Evolutionary conservation across 2,888 invertebrate genomes (phyloP).

Genomic region (Lithophane leautieri): DNA sequence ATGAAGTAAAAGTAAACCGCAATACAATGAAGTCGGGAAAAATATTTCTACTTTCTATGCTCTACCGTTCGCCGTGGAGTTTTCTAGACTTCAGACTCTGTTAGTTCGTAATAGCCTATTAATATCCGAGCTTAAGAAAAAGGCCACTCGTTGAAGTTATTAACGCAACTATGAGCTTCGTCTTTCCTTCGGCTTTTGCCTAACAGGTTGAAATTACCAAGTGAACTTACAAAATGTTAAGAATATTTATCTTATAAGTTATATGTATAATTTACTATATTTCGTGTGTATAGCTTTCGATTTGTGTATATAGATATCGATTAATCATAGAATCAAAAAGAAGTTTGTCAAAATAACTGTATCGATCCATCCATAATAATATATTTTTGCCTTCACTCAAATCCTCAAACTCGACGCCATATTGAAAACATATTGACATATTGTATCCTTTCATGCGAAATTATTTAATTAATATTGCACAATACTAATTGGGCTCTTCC

Average conservation of each 20-base stretch:
- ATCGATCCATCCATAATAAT: background rate
- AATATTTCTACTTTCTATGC: constrained; percentile 49
- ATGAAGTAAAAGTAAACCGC: constrained; percentile 41
- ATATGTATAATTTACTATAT: background rate
- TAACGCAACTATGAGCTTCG: constrained; percentile 28
- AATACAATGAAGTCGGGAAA: constrained; percentile 33
- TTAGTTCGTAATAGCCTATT: constrained; percentile 62
- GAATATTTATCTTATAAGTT: background rate
- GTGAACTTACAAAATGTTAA: background rate
- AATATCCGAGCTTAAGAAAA: constrained; percentile 61
- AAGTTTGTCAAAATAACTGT: background rate
- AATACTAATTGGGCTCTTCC: background rate
- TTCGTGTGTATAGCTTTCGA: background rate
- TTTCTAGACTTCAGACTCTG: constrained; percentile 60
- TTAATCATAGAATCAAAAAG: background rate
- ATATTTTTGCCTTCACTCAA: background rate
- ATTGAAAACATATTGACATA: too few relatives aligned
- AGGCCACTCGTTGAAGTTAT: constrained; percentile 48
- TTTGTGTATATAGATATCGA: background rate
- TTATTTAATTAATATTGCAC: constrained; percentile 6
- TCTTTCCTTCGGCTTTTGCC: constrained; percentile 12
- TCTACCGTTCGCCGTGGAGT: constrained; percentile 34
- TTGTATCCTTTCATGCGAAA: background rate
- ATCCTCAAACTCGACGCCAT: background rate
- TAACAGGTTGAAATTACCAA: constrained; percentile 4